Conservation (phyloP, 2,888 invertebrate species). For the Tanytarsus gracilentus region DNA sequence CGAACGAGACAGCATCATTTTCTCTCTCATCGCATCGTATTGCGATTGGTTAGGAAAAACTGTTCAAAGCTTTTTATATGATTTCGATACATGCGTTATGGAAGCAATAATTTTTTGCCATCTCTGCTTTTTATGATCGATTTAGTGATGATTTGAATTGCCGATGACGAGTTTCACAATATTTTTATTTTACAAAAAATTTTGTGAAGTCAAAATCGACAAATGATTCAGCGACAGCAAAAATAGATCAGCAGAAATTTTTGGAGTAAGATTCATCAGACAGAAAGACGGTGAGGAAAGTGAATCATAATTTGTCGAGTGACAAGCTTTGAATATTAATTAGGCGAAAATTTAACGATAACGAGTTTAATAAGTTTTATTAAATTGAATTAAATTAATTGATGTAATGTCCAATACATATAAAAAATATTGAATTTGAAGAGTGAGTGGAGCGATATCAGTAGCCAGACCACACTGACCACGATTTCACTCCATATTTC, state of each 20-base stretch:
- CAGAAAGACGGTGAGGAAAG: no score
- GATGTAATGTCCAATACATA: neutral
- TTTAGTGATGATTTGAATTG: no score
- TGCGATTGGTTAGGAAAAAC: neutral
- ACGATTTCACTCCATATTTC: conserved; percentile 8
- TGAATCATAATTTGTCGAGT: neutral
- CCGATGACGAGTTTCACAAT: no score
- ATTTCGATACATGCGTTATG: neutral
- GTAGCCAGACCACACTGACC: conserved; percentile 22
- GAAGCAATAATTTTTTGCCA: neutral
- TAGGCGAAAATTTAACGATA: neutral
- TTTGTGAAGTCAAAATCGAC: no score
- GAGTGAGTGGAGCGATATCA: no score
- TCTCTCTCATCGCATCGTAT: neutral
- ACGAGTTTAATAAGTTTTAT: neutral
- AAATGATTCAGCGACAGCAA: no score
- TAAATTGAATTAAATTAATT: neutral
- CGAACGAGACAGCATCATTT: conserved; percentile 11
- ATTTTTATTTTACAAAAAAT: no score
- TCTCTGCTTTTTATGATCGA: no score
- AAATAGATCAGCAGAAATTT: no score
- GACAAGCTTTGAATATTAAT: neutral
- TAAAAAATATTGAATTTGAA: conserved; percentile 14
- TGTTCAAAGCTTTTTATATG: neutral
- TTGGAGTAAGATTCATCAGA: no score